Evolutionary conservation across 2,113 vertebrate species (phyloP), one percentile per base, ranked within the genome.

Genomic region (Illadopsis cleaveri): DNA sequence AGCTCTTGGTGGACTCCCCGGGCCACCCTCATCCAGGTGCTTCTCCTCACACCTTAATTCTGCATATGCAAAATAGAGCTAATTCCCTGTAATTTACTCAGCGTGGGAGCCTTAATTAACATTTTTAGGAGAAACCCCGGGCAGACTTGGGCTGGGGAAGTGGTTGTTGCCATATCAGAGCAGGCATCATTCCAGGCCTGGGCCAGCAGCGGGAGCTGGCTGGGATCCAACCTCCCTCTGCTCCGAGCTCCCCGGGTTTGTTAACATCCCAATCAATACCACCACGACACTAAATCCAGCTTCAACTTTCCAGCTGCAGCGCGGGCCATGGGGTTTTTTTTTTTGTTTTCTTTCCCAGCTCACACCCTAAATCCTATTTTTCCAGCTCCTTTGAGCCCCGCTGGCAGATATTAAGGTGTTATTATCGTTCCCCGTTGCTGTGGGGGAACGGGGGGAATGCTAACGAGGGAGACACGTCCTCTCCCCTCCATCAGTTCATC

Each of bases 361-460:
- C 7, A 1, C 68, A 62, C 86, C 82, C 72, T 73, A 89, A 95
- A 90, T 83, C 90, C 72, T 77, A 22, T 86, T 93, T 96, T 93
- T 83, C 64, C 88, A 77, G 44, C 57, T 71, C 79, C 47, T 93
- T 81, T 78, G 69, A 93, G 85, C 68, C 84, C 90, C 1, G 33
- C 94, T 88, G 86, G 71, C 86, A 80, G 35, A 57, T 86, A 89
- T 88, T 90, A 92, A 96, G 79, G 90, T 93, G 45, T 83, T 91
- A 89, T 93, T 93, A 69, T 78, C 35, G 6, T 53, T 93, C 84
- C 72, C 76, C 1, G 4, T 72, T 71, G 93, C 62, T 2, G 31
- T 22, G 21, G 87, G 54, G 86, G 82, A 90, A 76, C 2, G 45
- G 71, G 48, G 50, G 3, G 54, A 85, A 94, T 90, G 86, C 89